Base-by-base conservation (phyloP, 2,113 vertebrate genomes). In the Atlantisia rogersi region DNA sequence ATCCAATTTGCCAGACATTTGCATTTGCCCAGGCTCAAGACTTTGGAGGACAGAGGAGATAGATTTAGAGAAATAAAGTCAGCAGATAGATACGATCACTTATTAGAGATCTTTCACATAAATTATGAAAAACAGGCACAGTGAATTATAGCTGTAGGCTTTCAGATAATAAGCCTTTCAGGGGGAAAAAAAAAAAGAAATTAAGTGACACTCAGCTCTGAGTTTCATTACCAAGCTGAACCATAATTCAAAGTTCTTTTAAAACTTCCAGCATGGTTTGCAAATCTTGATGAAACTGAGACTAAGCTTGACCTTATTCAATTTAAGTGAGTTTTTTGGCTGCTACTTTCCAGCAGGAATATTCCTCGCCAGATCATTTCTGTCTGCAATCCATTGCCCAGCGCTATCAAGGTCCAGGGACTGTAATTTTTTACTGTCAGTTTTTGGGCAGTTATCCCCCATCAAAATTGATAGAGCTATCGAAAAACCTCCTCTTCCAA, bases 91-190 rank as follows among this genome's bases (percentile, higher is more conserved):
- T 92, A 68, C 74, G 60, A 86, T 95, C 85, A 74, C 63, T 87
- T 94, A 87, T 85, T 96, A 92, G 87, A 88, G 59, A 74, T 88
- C 71, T 90, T 91, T 95, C 79, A 35, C 92, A 86, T 90, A 82
- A 95, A 92, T 90, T 92, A 90, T 93, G 88, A 95, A 94, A 90
- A 93, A 90, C 77, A 76, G 82, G 88, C 55, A 59, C 76, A 75
- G 76, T 95, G 94, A 96, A 86, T 94, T 92, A 84, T 81, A 86
- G 86, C 92, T 77, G 40, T 52, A 67, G 84, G 75, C 82, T 95
- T 92, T 95, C 88, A 94, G 91, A 91, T 90, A 94, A 95, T 96
- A 90, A 93, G 70, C 75, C 42, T 96, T 94, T 94, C 67, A 80
- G 74, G 74, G 74, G 74, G 69, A 91, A 92, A 94, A 94, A 82